Evolutionary conservation across 2,113 vertebrate species (phyloP).

Genomic region (Sigmodon hispidus): DNA sequence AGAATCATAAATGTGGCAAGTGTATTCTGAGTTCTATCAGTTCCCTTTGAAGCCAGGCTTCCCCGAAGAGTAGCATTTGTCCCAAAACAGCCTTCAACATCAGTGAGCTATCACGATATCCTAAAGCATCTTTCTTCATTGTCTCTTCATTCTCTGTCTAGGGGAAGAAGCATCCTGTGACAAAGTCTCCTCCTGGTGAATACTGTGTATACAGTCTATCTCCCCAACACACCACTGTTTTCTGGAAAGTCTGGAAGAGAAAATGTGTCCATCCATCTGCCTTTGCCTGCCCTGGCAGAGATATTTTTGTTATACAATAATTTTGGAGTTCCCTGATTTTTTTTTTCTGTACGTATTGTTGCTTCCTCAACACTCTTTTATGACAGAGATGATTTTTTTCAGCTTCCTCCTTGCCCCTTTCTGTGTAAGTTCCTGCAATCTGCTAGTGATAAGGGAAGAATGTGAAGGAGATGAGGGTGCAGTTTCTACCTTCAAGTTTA

Average conservation of each 20-base stretch:
- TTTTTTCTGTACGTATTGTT: neutral
- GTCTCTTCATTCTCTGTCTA: neutral
- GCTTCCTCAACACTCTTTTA: neutral
- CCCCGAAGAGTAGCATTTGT: neutral
- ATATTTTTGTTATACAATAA: neutral
- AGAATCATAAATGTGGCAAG: conserved; percentile 2
- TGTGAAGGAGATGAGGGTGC: neutral
- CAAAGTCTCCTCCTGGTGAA: neutral
- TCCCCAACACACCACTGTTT: neutral
- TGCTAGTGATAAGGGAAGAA: neutral
- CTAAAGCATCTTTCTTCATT: neutral
- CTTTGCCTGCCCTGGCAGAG: neutral
- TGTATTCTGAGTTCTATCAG: conserved; percentile 19
- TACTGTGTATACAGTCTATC: neutral
- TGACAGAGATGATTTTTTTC: neutral
- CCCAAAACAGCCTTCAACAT: neutral
- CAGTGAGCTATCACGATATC: too few species aligned
- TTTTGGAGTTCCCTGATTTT: neutral
- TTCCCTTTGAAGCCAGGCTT: neutral
- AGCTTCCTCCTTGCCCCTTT: neutral
- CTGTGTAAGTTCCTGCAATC: neutral
- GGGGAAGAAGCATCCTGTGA: neutral
- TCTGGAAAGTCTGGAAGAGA: neutral
- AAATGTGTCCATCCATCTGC: too few species aligned
- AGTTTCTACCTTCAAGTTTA: neutral